These are phyloP conservation scores for Formica selysi DNA, from an alignment of 1,140 invertebrate species.

Conservation along the genomic window DNA sequence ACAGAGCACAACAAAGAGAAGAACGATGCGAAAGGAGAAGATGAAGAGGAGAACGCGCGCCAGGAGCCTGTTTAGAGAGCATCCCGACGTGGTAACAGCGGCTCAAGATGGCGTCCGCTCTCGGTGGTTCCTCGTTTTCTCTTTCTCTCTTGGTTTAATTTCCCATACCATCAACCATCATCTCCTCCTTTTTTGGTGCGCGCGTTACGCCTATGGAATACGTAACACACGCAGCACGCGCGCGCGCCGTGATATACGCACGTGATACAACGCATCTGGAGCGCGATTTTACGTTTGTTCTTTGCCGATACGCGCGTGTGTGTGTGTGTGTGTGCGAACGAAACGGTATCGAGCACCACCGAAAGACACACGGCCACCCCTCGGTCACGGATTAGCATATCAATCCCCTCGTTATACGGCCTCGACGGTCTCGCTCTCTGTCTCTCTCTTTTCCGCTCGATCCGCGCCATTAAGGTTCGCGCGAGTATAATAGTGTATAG, in stretches of 20 bases:
- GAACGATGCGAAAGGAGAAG: neutral
- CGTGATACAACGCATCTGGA: slow-evolving; percentile 61
- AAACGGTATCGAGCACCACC: slow-evolving; percentile 32
- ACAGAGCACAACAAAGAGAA: neutral
- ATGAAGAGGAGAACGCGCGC: slow-evolving; percentile 3
- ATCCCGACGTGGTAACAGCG: slow-evolving; percentile 1
- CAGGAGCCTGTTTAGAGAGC: slow-evolving; percentile 57
- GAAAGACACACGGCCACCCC: slow-evolving; percentile 58
- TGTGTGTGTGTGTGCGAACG: neutral
- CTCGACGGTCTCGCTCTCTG: neutral
- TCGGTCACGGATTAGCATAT: slow-evolving; percentile 73
- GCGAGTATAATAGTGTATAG: slow-evolving; percentile 31
- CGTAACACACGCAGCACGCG: slow-evolving; percentile 33
- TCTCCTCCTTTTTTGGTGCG: slow-evolving; percentile 61
- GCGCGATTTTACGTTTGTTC: slow-evolving; percentile 16
- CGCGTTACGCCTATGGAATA: slow-evolving; percentile 72
- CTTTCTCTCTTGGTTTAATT: slow-evolving; percentile 61
- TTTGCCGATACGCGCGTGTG: neutral
- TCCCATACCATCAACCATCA: slow-evolving; percentile 57
- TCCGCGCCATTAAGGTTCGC: slow-evolving; percentile 61
- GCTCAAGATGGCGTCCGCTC: slow-evolving; percentile 68
- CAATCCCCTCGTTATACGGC: slow-evolving; percentile 74
- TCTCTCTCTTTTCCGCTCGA: neutral
- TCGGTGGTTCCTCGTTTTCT: slow-evolving; percentile 44
- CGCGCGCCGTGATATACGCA: slow-evolving; percentile 44